Percentiles rank a stretch among this genome's conserved stretches.
Evolutionary conservation across 2,797 vertebrate species (phyloP).

Genomic region (Sebastes trivittatus): DNA sequence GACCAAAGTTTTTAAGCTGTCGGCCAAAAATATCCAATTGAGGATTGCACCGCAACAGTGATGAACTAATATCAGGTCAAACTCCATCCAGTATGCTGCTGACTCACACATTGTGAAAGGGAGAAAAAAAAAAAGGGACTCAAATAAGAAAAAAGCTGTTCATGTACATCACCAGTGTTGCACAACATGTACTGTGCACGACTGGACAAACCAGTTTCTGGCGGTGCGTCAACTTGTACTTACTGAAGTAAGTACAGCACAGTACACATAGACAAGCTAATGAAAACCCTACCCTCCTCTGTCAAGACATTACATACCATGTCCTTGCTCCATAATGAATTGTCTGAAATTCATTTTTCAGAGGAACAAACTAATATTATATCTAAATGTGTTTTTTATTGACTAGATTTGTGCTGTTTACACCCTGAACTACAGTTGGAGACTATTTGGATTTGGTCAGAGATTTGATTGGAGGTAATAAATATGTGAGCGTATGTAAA

Average conservation of each 20-base stretch:
- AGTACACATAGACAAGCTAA: conserved; percentile 7
- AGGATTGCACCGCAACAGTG: conserved; percentile 7
- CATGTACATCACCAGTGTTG: not conserved
- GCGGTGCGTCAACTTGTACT: not conserved
- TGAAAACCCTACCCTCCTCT: conserved; percentile 6
- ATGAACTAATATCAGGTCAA: conserved; percentile 1
- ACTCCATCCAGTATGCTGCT: not conserved
- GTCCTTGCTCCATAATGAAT: conserved; percentile 38
- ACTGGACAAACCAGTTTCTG: not conserved
- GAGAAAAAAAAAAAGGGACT: not conserved
- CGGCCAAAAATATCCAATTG: not conserved
- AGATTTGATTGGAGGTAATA: not conserved
- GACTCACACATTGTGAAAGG: not conserved
- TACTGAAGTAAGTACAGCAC: not conserved
- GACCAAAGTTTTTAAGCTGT: not conserved
- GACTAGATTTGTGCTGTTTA: not conserved
- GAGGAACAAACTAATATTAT: not conserved
- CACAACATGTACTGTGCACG: not conserved
- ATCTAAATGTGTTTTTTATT: not conserved
- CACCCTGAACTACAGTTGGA: not conserved
- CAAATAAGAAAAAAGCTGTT: not conserved
- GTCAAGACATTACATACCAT: conserved; percentile 13
- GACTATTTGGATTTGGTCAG: not conserved
- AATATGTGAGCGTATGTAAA: conserved; percentile 1
- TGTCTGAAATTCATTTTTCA: conserved; percentile 10